These are phyloP conservation scores for Drosophila bocki DNA, from an alignment of 1,140 invertebrate species.

Conservation along the genomic window DNA sequence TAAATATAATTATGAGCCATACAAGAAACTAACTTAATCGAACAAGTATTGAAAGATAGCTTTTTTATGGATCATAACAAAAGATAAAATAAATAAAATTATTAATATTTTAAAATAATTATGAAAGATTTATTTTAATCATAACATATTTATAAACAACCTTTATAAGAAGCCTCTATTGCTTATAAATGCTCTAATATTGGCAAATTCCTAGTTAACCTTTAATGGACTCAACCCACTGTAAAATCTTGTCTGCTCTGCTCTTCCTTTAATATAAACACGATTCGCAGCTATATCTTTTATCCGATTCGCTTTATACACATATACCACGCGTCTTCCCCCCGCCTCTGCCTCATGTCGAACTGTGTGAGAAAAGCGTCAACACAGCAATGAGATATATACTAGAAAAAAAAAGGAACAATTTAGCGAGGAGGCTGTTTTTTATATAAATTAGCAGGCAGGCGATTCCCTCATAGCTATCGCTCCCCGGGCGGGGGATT, in stretches of 20 bases:
- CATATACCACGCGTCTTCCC: constrained; percentile 61
- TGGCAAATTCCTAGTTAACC: not conserved
- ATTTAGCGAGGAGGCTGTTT: constrained; percentile 58
- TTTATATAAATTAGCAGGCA: constrained; percentile 72
- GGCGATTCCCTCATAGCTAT: no score
- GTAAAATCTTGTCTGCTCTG: constrained; percentile 44
- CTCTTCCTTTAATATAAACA: constrained; percentile 71
- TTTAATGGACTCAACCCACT: constrained; percentile 34
- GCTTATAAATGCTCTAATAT: not conserved
- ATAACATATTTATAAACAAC: not conserved
- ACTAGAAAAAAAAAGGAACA: constrained; percentile 10
- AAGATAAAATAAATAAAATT: not conserved
- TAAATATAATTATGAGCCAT: no score
- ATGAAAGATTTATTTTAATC: not conserved
- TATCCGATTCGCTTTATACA: constrained; percentile 65
- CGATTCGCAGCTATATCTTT: constrained; percentile 61
- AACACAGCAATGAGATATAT: constrained; percentile 54
- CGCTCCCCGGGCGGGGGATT: constrained; percentile 21
- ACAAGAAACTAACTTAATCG: no score
- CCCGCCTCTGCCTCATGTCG: constrained; percentile 6
- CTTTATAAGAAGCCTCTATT: not conserved
- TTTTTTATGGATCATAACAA: not conserved
- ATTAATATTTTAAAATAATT: not conserved
- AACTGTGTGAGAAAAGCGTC: constrained; percentile 71
- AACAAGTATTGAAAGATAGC: no score